Conservation (phyloP, 2,888 invertebrate species). For the Calameuta filiformis region DNA sequence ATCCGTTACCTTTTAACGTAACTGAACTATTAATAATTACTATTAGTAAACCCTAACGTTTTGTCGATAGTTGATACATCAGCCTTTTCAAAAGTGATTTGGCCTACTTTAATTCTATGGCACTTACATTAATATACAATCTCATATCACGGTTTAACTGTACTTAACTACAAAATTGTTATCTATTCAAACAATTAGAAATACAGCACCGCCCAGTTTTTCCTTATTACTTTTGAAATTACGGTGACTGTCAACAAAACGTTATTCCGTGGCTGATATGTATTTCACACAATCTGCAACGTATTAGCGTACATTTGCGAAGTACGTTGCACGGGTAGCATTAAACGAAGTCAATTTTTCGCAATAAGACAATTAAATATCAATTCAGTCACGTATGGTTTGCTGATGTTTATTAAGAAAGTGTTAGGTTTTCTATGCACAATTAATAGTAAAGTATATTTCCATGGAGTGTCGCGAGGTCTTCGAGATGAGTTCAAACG, state of each 20-base stretch:
- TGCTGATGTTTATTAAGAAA: neutral
- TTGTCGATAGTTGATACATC: neutral
- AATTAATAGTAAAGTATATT: neutral
- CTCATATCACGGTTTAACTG: neutral
- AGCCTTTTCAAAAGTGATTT: neutral
- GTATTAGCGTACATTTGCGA: neutral
- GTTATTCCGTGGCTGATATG: slow-evolving; percentile 8
- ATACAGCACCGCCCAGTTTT: neutral
- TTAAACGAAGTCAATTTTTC: slow-evolving; percentile 28
- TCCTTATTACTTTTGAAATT: neutral
- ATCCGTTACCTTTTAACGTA: slow-evolving; percentile 12
- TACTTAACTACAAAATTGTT: neutral
- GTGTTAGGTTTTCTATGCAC: neutral
- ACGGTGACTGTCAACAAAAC: neutral
- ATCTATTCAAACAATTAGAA: neutral
- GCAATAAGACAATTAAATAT: neutral
- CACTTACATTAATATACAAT: neutral
- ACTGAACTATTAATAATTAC: slow-evolving; percentile 12
- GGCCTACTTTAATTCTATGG: neutral
- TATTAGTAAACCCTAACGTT: neutral
- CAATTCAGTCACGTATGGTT: neutral
- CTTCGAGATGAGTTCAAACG: neutral
- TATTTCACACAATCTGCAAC: slow-evolving; percentile 11
- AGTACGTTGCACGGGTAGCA: slow-evolving; percentile 15
- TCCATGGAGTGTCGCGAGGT: neutral